These are phyloP conservation scores for Argyrosomus regius DNA, from an alignment of 2,797 vertebrate genomes.

Conservation along the genomic window DNA sequence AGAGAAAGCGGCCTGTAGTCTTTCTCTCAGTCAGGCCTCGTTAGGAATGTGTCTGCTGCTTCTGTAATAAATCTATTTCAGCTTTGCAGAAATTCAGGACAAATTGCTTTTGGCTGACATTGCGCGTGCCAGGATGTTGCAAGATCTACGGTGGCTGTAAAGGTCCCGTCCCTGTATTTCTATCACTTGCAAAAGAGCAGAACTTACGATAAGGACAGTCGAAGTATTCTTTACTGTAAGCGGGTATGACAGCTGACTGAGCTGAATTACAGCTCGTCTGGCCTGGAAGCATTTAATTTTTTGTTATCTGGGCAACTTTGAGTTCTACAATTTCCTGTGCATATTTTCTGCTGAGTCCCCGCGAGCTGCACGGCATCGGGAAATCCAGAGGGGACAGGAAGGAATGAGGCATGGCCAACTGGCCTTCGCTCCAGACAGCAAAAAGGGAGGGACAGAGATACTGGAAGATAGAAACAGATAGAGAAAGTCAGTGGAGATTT, in stretches of 20 bases:
- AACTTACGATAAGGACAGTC: neutral
- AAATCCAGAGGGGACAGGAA: slow-evolving; percentile 63
- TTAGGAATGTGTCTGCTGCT: slow-evolving; percentile 61
- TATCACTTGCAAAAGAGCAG: slow-evolving; percentile 19
- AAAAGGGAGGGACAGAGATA: slow-evolving; percentile 31
- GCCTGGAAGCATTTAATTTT: slow-evolving; percentile 52
- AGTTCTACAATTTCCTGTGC: slow-evolving; percentile 68
- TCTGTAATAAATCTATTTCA: slow-evolving; percentile 76
- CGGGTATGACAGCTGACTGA: slow-evolving; percentile 32
- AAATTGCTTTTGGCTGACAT: slow-evolving; percentile 83
- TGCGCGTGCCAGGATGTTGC: slow-evolving; percentile 44
- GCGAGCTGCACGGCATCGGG: slow-evolving; percentile 37
- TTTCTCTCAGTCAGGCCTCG: slow-evolving; percentile 33
- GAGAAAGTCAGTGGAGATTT: neutral
- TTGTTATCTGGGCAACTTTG: slow-evolving; percentile 51
- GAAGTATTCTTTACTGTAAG: slow-evolving; percentile 12
- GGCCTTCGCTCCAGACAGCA: slow-evolving; percentile 66
- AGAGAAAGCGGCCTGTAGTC: neutral
- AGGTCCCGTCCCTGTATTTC: slow-evolving; percentile 26
- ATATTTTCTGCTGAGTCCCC: slow-evolving; percentile 54
- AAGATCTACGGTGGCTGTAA: slow-evolving; percentile 41
- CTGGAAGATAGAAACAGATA: slow-evolving; percentile 20
- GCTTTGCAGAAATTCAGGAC: slow-evolving; percentile 66
- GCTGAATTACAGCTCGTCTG: slow-evolving; percentile 45
- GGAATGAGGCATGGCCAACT: slow-evolving; percentile 57